Base-by-base conservation (phyloP, 1,140 invertebrate species). In the Cydia strobilella region DNA sequence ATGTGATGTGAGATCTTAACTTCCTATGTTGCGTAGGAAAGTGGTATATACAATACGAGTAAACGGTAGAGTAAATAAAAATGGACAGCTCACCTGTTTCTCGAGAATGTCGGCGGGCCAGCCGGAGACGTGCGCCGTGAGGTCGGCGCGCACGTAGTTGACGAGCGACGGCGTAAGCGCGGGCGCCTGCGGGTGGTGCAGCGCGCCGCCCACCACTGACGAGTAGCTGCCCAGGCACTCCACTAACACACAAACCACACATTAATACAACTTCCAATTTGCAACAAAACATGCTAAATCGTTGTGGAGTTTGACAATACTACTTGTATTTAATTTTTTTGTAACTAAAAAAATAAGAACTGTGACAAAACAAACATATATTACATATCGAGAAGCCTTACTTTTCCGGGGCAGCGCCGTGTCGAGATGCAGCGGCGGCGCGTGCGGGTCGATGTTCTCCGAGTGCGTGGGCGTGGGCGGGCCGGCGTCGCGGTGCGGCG, bases 91-190 rank as follows among this genome's bases (percentile, higher is more conserved):
- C 93, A 98, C 98, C 95, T 99, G 98, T 95, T 97, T 97, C 93
- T 99, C 98, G 77, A 98, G 94, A 83, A 96, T 96, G 86, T 99
- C 98, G 15, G 97, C 97, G 75, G 97, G 97, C 97, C 98, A 99
- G 66, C 96, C 97, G 79, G 95, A 95, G 74, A 99, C 98, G 93
- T 99, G 98, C 84, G 95, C 95, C 76, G 98, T 97, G 80, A 99
- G 94, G 93, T 98, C 97, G 89, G 97, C 95, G 79, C 97, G 95
- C 93, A 97, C 98, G 94, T 98, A 97, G 93, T 98, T 98, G 77
- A 97, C 96, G 80, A 99, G 94, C 77, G 97, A 97, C 48, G 98
- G 97, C 83, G 97, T 98, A 82, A 99, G 94, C 87, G 96, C 95
- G 59, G 96, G 96, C 76, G 86, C 65, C 35, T 35, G 78, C 25